Conservation (phyloP, 2,797 vertebrate species). For the Tiaroga cobitis region DNA sequence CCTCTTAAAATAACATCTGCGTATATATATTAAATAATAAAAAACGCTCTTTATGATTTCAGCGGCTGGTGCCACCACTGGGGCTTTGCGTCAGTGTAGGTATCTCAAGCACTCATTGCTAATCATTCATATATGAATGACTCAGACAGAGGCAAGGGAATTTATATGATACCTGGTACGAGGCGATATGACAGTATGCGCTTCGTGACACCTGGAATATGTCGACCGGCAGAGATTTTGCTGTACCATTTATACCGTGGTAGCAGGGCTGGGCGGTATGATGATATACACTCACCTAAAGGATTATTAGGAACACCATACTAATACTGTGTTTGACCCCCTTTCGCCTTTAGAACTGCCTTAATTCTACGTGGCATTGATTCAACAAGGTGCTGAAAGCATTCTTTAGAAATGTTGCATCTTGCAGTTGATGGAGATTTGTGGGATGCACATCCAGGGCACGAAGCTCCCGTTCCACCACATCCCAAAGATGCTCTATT, state of each 20-base stretch:
- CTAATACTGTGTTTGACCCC: no score
- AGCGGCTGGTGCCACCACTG: background rate
- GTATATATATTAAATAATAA: slow-evolving; percentile 47
- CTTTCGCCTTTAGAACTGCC: no score
- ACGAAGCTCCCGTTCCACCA: no score
- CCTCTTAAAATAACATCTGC: slow-evolving; percentile 59
- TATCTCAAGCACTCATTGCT: slow-evolving; percentile 18
- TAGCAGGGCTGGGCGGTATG: background rate
- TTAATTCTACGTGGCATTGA: no score
- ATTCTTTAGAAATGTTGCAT: no score
- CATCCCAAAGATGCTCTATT: no score
- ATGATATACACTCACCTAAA: no score
- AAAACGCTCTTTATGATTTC: slow-evolving; percentile 19
- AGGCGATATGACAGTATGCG: background rate
- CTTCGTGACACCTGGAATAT: background rate
- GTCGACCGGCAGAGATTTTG: background rate
- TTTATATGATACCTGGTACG: background rate
- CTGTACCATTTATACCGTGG: background rate
- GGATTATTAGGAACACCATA: no score
- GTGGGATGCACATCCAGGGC: no score
- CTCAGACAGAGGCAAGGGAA: slow-evolving; percentile 19
- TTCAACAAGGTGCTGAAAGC: no score
- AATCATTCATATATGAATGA: slow-evolving; percentile 17
- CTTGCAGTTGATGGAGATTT: no score
- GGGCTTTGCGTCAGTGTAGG: slow-evolving; percentile 35